Base-by-base conservation (phyloP, 1,140 invertebrate genomes). In the Chironomus striatipennis region DNA sequence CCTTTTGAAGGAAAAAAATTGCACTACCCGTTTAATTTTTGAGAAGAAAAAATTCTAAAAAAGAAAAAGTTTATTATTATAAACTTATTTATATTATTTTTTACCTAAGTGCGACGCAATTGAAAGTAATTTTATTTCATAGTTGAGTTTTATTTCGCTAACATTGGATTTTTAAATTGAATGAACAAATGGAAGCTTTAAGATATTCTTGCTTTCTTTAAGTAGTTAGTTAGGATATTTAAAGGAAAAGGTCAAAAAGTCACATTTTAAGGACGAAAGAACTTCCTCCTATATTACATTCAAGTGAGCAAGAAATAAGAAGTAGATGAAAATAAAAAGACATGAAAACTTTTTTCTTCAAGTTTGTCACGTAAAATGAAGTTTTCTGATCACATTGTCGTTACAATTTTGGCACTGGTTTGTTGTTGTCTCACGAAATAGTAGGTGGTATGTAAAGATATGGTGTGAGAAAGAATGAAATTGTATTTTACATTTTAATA, bases 401-500 rank as follows among this genome's bases (percentile, higher is more conserved):
- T 57, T 57, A 57, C 47, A 57, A 57, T 57, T 57, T 57, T n/a
- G 47, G 47, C n/a, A 57, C 47, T n/a, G 47, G 8, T 9, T 57
- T 57, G 47, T 57, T n/a, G 47, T 57, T 57, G 24, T 34, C 24
- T 1, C 24, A 34, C n/a, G 8, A 57, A 15, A 57, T 12, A 57
- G 43, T 15, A 47, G 15, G 43, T 57, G 47, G 47, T 57, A 34
- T 34, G 5, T 57, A 10, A 57, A n/a, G 12, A 15, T 15, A 57
- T 57, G 12, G 47, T 57, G 12, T 57, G 47, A 15, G 47, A 57
- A 7, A 18, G 9, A 70, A 70, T 20, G 65, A 70, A 20, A 20
- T 70, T 70, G 65, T 70, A 70, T 70, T 70, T 70, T 70, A 70
- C 65, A 70, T 70, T 70, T 70, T 70, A 70, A 70, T 70, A 70